These are phyloP conservation scores for Pristionchus exspectatus DNA, from an alignment of 2,888 invertebrate genomes.

Conservation along the genomic window DNA sequence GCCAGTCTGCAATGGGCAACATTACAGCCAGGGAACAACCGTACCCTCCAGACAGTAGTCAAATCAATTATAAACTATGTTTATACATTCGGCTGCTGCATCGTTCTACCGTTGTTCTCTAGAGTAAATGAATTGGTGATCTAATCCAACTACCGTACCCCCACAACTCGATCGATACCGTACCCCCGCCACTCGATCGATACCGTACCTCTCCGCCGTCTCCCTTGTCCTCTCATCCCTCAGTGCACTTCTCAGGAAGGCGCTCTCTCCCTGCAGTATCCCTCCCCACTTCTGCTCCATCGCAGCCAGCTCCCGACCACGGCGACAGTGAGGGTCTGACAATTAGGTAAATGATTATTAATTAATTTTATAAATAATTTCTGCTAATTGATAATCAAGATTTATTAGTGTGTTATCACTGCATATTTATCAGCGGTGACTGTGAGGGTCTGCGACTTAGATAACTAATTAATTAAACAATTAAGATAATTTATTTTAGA, in stretches of 20 bases:
- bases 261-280: constrained; percentile 39
- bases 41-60: background rate
- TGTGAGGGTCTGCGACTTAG: no score
- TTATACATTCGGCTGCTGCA: no score
- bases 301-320: background rate
- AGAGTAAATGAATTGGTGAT: no score
- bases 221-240: constrained; percentile 29
- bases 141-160: no score
- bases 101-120: no score
- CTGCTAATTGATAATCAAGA: no score
- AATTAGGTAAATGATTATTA: background rate
- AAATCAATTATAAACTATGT: no score
- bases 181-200: background rate
- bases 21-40: background rate
- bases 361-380: background rate
- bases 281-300: constrained; percentile 39
- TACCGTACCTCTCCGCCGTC: constrained; percentile 44
- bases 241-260: constrained; percentile 30
- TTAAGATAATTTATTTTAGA: no score
- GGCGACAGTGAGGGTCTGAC: constrained; percentile 19
- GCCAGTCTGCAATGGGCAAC: constrained; percentile 11
- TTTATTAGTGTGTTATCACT: no score
- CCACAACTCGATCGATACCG: background rate
- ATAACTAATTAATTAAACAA: no score
- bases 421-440: no score